These are phyloP conservation scores for Anser cygnoides DNA, from an alignment of 2,113 vertebrate species.

Conservation along the genomic window DNA sequence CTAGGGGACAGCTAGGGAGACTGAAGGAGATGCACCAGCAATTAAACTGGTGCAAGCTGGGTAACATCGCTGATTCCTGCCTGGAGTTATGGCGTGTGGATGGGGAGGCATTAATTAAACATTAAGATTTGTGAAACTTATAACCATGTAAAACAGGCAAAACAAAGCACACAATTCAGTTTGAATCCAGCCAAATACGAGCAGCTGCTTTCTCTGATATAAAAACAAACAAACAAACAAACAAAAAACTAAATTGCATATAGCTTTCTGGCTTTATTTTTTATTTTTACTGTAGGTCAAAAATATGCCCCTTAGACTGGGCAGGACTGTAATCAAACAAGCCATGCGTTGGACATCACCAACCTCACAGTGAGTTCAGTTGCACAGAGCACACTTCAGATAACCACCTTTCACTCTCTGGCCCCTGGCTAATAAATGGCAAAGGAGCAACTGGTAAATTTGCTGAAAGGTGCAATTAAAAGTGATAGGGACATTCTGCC, in stretches of 20 bases:
- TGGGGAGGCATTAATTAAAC: not conserved
- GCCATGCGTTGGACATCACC: not conserved
- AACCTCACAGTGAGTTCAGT: not conserved
- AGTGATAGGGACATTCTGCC: not conserved
- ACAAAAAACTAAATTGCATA: not conserved
- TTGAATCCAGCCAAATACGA: not conserved
- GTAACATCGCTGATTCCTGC: not conserved
- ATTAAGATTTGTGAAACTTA: not conserved
- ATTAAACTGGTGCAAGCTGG: not conserved
- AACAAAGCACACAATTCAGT: not conserved
- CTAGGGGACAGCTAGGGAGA: not conserved
- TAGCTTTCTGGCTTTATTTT: not conserved
- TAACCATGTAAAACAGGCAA: not conserved
- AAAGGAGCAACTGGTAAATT: not conserved
- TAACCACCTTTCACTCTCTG: not conserved
- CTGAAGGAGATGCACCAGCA: not conserved
- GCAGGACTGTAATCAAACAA: not conserved
- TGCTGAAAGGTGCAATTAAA: conserved; percentile 24
- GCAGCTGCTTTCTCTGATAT: not conserved
- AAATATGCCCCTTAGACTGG: not conserved
- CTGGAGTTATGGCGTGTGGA: accelerated
- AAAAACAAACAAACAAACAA: not conserved
- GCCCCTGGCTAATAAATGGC: not conserved
- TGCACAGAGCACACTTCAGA: not conserved
- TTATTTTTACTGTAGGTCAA: not conserved